Percentiles rank a stretch among this genome's conserved stretches.
These are phyloP conservation scores for Bombus sylvicola DNA, from an alignment of 1,140 invertebrate genomes.

Conservation along the genomic window DNA sequence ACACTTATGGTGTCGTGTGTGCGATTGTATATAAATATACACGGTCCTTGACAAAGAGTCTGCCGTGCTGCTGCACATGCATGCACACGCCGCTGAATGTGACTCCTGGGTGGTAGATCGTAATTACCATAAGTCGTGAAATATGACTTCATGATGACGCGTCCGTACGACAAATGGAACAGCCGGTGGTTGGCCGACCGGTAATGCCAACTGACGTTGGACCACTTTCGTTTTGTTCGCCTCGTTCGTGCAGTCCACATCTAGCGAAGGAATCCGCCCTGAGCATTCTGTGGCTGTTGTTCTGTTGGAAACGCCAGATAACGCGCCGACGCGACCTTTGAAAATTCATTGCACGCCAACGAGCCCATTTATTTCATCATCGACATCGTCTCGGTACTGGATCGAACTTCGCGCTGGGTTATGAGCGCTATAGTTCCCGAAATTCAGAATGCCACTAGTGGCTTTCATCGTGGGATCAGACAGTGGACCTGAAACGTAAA, in stretches of 20 bases:
- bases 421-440: neutral
- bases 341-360: too few species aligned
- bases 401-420: neutral
- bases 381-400: too few species aligned
- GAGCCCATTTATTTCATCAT: too few species aligned
- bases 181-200: slow-evolving; percentile 41
- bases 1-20: neutral
- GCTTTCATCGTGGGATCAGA: too few species aligned
- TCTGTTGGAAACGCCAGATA: neutral
- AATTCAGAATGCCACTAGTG: too few species aligned
- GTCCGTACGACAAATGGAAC: slow-evolving; percentile 77
- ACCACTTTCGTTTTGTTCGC: slow-evolving; percentile 27
- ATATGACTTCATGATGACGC: slow-evolving; percentile 81
- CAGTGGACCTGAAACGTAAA: too few species aligned
- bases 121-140: slow-evolving; percentile 82
- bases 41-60: slow-evolving; percentile 70
- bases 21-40: slow-evolving; percentile 35
- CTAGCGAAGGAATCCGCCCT: neutral
- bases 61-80: slow-evolving; percentile 47
- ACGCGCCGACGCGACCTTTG: neutral
- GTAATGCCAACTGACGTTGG: slow-evolving; percentile 51
- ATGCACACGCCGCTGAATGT: slow-evolving; percentile 64
- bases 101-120: slow-evolving; percentile 79
- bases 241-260: neutral
- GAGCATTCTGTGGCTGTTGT: neutral